Evolutionary conservation across 1,140 invertebrate genomes (phyloP).

Genomic region (Drosophila tsacasi): DNA sequence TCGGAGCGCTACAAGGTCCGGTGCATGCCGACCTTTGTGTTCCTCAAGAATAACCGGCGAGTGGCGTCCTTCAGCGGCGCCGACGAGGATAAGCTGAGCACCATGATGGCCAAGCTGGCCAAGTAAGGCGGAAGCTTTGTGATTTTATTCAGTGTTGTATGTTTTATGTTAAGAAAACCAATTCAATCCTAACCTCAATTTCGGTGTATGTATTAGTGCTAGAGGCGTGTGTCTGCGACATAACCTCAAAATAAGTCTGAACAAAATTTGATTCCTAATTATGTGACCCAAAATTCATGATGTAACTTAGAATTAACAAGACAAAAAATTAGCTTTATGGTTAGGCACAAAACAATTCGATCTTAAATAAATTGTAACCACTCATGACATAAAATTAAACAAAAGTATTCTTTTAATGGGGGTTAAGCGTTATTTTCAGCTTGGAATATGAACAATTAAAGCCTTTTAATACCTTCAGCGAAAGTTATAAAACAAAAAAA

Average conservation of each 20-base stretch:
- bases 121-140: conserved; percentile 27
- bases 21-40: conserved; percentile 66
- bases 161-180: conserved; percentile 9
- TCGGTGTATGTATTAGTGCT: conserved; percentile 6
- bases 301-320: background rate
- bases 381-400: conserved; percentile 8
- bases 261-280: background rate
- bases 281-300: background rate
- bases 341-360: conserved; percentile 25
- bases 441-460: no score
- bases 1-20: conserved; percentile 46
- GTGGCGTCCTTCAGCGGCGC: conserved; percentile 46
- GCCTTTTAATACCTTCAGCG: no score
- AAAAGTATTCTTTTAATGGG: background rate
- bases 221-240: conserved; percentile 29
- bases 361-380: conserved; percentile 29
- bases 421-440: background rate
- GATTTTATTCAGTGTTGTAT: background rate
- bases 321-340: conserved; percentile 13
- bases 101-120: conserved; percentile 47
- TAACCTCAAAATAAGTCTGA: conserved; percentile 9
- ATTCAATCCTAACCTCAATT: conserved; percentile 10
- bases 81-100: conserved; percentile 56
- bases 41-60: conserved; percentile 29
- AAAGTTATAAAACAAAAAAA: no score